A percentile compares a stretch with the other conserved stretches of the same genome.
Evolutionary conservation across 2,888 invertebrate genomes (phyloP).

Genomic region (Bursaphelenchus okinawaensis): DNA sequence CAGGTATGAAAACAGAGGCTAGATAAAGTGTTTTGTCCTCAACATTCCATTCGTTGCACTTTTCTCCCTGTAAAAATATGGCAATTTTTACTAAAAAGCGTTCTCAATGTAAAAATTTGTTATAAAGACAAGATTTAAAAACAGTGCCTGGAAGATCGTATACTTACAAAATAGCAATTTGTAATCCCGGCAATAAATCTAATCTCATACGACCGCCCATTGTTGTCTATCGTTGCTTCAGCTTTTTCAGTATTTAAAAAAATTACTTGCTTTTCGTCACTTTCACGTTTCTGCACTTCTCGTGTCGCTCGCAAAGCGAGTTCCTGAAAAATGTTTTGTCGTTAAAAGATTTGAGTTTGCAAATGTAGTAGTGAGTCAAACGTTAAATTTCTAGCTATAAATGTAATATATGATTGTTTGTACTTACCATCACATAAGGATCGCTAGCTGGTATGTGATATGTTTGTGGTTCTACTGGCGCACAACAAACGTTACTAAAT

Average conservation of each 20-base stretch:
- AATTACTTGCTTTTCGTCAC: not conserved
- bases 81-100: not conserved
- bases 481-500: too few relatives aligned
- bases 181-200: not conserved
- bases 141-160: not conserved
- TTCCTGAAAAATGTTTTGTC: not conserved
- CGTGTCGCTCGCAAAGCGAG: not conserved
- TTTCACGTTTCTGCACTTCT: not conserved
- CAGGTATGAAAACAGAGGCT: not conserved
- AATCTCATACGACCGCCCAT: not conserved
- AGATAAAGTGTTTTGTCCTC: not conserved
- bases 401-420: too few relatives aligned
- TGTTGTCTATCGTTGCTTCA: not conserved
- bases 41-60: not conserved
- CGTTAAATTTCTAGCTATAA: too few relatives aligned
- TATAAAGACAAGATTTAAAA: not conserved
- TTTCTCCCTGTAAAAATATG: not conserved
- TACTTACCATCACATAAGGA: not conserved
- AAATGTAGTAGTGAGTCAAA: not conserved
- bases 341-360: not conserved
- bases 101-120: not conserved
- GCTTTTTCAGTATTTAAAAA: not conserved
- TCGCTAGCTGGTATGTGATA: not conserved
- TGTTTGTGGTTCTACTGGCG: not conserved
- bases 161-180: not conserved